Evolutionary conservation across 2,888 invertebrate species (phyloP), one percentile per base, ranked within the genome.

Genomic region (Acanthoscelides obtectus): DNA sequence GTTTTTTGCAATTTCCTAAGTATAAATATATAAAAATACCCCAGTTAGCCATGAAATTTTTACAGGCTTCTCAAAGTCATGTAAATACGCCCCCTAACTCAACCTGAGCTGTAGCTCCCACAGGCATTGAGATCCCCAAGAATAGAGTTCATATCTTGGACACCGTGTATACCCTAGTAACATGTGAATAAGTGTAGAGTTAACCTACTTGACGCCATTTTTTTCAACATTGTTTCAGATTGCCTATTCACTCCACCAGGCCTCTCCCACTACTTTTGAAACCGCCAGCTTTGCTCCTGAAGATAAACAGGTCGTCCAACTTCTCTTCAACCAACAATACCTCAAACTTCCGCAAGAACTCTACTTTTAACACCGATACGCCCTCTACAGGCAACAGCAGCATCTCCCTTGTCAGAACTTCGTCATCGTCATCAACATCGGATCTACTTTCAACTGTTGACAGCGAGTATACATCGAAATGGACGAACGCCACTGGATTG

Each of bases 401-500:
- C 17, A 45, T 6, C 17, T 12, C 45, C 45, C 12, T 4, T 12
- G 17, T 1, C 17, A 45, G 45, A 20, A 72, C 72, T 22, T 71
- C 69, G 64, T 70, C 69, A 69, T 67, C 65, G 66, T 66, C 73
- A 17, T 68, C 74, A 64, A 19, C 75, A 17, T 71, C 75, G 1
- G 75, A 76, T n/a, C 69, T 69, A 17, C 71, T 72, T 68, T 76
- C 74, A 22, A 71, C 76, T 3, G 71, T 70, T n/a, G 77, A 76
- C 71, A 69, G 67, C 27, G 72, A 75, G 67, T 77, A 76, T 67
- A 67, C 69, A 66, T 72, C 77, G 63, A 74, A 71, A 70, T 22
- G n/a, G 63, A 69, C 65, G 69, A 73, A 73, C 69, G 45, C 81
- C 76, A 75, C 81, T 83, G 75, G 74, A 69, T 74, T 84, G 70